Conservation (phyloP, 2,113 vertebrate genomes). For the Xenopus borealis region DNA sequence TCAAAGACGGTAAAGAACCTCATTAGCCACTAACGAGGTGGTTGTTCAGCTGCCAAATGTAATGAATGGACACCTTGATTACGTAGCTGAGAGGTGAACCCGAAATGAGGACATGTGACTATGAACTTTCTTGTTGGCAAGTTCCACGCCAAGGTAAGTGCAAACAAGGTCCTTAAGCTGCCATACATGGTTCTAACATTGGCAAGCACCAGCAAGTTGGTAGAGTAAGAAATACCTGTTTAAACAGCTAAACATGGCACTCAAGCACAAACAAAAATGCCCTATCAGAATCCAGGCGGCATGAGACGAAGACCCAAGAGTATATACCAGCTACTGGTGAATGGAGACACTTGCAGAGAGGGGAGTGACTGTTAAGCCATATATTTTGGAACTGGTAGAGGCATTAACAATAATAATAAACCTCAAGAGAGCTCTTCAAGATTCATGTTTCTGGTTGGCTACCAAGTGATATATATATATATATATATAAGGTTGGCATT, state of each 20-base stretch:
- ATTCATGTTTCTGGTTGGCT: not conserved
- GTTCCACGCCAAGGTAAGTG: slow-evolving; percentile 58
- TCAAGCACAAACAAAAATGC: no score
- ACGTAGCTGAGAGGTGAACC: slow-evolving; percentile 48
- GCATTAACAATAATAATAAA: not conserved
- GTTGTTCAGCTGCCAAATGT: slow-evolving; percentile 62
- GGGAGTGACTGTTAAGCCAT: no score
- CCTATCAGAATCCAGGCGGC: no score
- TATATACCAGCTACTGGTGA: no score
- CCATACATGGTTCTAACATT: slow-evolving; percentile 49
- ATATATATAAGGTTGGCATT: no score
- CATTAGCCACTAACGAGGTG: slow-evolving; percentile 51
- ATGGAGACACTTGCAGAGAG: no score
- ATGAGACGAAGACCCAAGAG: no score
- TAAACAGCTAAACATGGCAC: no score
- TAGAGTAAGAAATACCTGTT: slow-evolving; percentile 50
- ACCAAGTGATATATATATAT: no score
- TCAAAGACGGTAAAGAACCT: slow-evolving; percentile 48
- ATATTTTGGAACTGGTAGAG: no score
- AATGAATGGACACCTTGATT: slow-evolving; percentile 52
- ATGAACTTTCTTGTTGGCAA: slow-evolving; percentile 67
- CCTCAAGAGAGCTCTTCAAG: not conserved
- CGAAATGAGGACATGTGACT: slow-evolving; percentile 53
- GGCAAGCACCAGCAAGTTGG: slow-evolving; percentile 57
- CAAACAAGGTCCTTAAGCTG: slow-evolving; percentile 62